A percentile compares a stretch with the other conserved stretches of the same genome.
Evolutionary conservation across 2,888 invertebrate species (phyloP).

Genomic region (Folsomia manolachei): DNA sequence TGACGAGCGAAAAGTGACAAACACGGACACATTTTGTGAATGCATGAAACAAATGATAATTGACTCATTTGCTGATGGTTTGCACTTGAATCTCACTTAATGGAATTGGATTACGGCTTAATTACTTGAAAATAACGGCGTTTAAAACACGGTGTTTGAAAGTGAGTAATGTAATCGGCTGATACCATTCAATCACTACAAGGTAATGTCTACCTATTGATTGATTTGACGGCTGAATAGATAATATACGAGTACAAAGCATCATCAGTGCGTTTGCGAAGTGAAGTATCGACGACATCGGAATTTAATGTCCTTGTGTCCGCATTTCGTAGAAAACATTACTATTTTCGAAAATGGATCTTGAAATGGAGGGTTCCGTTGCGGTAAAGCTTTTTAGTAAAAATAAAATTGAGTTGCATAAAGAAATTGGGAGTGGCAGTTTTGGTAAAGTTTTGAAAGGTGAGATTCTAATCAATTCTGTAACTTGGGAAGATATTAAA

Average conservation of each 20-base stretch:
- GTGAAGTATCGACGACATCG: not conserved
- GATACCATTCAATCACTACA: too few species aligned
- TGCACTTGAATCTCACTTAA: too few species aligned
- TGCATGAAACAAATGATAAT: too few species aligned
- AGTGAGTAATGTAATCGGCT: not conserved
- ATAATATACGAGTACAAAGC: not conserved
- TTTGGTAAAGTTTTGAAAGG: slow-evolving; percentile 42
- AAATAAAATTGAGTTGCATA: slow-evolving; percentile 11
- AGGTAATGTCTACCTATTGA: too few species aligned
- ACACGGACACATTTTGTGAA: too few species aligned
- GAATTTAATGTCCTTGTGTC: not conserved
- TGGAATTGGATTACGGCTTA: too few species aligned
- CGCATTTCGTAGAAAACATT: not conserved
- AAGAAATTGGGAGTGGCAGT: slow-evolving; percentile 35
- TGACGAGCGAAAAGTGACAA: too few species aligned
- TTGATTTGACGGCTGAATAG: not conserved
- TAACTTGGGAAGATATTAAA: not conserved
- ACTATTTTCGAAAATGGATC: slow-evolving; percentile 6
- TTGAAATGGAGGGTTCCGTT: slow-evolving; percentile 7
- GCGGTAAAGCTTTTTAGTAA: slow-evolving; percentile 19
- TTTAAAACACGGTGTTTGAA: not conserved
- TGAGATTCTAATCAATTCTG: slow-evolving; percentile 6
- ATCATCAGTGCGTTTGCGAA: not conserved
- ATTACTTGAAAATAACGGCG: too few species aligned
- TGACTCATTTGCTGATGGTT: too few species aligned